A percentile compares a stretch with the other conserved stretches of the same genome.
Evolutionary conservation across 2,797 vertebrate species (phyloP).

Genomic region (Podargus strigoides): DNA sequence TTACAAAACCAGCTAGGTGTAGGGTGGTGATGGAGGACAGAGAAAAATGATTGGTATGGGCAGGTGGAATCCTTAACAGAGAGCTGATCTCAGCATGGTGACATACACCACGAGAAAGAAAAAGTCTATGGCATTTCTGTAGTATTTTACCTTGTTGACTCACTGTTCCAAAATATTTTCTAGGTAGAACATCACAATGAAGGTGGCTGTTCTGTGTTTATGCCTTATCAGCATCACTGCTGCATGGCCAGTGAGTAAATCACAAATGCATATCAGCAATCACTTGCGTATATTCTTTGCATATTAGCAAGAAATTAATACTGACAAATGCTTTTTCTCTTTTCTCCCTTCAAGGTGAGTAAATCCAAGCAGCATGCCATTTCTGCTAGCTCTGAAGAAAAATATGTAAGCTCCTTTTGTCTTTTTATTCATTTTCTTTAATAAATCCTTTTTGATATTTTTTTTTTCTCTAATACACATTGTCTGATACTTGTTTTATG

Average conservation of each 20-base stretch:
- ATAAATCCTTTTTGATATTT: background rate
- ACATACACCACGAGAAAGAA: background rate
- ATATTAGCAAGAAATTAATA: background rate
- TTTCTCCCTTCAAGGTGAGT: slow-evolving; percentile 55
- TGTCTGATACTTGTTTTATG: background rate
- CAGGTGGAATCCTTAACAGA: background rate
- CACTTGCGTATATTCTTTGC: background rate
- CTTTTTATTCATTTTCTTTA: background rate
- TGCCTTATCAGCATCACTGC: slow-evolving; percentile 66
- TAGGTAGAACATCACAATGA: slow-evolving; percentile 69
- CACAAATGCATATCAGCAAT: background rate
- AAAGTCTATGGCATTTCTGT: background rate
- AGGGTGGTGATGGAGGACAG: background rate
- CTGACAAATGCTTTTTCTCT: background rate
- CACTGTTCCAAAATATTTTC: slow-evolving; percentile 34
- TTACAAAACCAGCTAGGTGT: background rate
- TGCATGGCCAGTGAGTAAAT: slow-evolving; percentile 74
- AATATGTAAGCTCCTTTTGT: slow-evolving; percentile 52
- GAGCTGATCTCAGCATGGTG: background rate
- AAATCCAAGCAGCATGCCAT: slow-evolving; percentile 25
- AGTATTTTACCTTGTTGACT: background rate
- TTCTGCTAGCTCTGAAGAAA: slow-evolving; percentile 71
- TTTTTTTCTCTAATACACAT: background rate
- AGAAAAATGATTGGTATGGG: background rate
- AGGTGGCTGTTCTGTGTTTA: slow-evolving; percentile 61